A percentile compares a stretch with the other conserved stretches of the same genome.
These are phyloP conservation scores for Margarornis squamiger DNA, from an alignment of 2,797 vertebrate species.

Conservation along the genomic window DNA sequence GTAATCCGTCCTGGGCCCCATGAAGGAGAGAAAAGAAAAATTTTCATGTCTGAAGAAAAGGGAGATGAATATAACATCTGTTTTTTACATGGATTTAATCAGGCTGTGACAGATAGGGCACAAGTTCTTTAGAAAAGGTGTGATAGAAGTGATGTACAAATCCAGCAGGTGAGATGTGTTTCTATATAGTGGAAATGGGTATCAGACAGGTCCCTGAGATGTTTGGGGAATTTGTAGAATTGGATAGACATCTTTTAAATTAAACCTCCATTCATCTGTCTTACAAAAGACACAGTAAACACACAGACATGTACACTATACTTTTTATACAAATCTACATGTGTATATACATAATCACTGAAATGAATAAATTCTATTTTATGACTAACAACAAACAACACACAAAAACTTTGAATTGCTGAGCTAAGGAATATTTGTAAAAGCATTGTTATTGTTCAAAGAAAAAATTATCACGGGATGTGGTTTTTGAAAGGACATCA, in stretches of 20 bases:
- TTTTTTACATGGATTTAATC: background rate
- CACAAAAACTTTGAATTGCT: background rate
- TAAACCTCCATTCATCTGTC: background rate
- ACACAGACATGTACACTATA: background rate
- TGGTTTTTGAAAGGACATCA: background rate
- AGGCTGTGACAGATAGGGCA: background rate
- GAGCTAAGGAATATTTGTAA: background rate
- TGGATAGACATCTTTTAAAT: background rate
- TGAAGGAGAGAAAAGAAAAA: background rate
- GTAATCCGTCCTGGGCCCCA: accelerated
- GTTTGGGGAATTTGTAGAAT: background rate
- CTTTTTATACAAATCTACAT: background rate
- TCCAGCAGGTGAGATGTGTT: background rate
- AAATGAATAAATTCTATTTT: background rate
- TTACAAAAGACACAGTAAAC: background rate
- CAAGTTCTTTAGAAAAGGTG: background rate
- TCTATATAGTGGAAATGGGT: background rate
- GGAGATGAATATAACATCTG: background rate
- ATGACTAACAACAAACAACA: background rate
- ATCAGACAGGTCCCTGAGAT: background rate
- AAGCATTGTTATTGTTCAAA: background rate
- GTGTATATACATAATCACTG: background rate
- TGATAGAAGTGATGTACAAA: background rate
- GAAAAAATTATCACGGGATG: background rate
- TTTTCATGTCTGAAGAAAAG: background rate